A percentile compares a stretch with the other conserved stretches of the same genome.
These are phyloP conservation scores for Psephotus haematonotus DNA, from an alignment of 2,113 vertebrate genomes.

Conservation along the genomic window DNA sequence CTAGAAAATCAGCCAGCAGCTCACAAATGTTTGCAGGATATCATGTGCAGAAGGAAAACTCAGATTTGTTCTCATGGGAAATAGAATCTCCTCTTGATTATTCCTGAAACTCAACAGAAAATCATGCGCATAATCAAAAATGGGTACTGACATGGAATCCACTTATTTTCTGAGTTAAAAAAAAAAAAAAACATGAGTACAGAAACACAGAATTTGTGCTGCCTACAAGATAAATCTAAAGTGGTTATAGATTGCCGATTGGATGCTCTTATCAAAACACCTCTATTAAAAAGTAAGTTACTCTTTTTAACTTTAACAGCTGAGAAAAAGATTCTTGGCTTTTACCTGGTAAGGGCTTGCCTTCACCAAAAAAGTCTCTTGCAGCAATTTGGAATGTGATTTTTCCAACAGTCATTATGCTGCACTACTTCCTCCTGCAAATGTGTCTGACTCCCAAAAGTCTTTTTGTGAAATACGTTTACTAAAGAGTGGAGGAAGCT, in stretches of 20 bases:
- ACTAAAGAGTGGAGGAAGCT: not conserved
- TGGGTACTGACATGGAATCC: not conserved
- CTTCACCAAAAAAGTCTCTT: not conserved
- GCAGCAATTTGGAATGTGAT: not conserved
- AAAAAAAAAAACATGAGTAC: not conserved
- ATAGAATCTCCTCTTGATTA: not conserved
- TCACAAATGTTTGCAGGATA: not conserved
- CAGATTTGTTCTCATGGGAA: not conserved
- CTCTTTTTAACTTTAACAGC: not conserved
- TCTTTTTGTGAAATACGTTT: not conserved
- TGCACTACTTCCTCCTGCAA: not conserved
- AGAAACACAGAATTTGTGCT: not conserved
- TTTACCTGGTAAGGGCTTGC: not conserved
- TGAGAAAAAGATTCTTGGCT: not conserved
- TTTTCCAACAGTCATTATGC: not conserved
- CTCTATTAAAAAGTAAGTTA: not conserved
- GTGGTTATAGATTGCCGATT: not conserved
- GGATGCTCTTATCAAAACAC: not conserved
- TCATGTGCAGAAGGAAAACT: not conserved
- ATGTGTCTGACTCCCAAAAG: rapidly evolving
- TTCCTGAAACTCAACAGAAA: not conserved
- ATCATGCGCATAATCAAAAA: not conserved
- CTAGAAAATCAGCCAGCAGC: not conserved
- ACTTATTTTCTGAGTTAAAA: not conserved
- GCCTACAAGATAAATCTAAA: not conserved